These are phyloP conservation scores for Papilio polyxenes DNA, from an alignment of 1,140 invertebrate species.

Conservation along the genomic window DNA sequence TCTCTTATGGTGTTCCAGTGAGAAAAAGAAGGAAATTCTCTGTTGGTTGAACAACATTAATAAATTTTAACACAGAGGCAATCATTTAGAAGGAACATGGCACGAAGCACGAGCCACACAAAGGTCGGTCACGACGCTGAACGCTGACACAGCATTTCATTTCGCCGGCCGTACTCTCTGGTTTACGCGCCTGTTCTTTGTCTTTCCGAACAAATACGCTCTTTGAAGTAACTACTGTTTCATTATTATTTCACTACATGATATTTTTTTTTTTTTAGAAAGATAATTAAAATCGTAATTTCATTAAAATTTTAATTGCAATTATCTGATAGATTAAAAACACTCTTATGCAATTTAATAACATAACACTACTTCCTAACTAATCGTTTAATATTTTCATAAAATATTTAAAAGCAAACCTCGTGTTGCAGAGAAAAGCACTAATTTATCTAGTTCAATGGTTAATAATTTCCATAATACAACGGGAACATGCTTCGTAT, in stretches of 20 bases:
- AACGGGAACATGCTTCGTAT: slow-evolving; percentile 37
- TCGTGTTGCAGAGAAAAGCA: background rate
- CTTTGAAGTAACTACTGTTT: slow-evolving; percentile 59
- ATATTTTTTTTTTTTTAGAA: slow-evolving; percentile 37
- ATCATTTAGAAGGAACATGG: slow-evolving; percentile 59
- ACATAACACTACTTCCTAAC: background rate
- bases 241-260: slow-evolving; percentile 52
- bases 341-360: background rate
- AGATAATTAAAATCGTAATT: background rate
- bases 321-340: background rate
- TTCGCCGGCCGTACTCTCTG: slow-evolving; percentile 63
- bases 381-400: background rate
- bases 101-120: slow-evolving; percentile 49
- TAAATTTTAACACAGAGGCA: slow-evolving; percentile 68
- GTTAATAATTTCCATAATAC: background rate
- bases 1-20: too few species aligned
- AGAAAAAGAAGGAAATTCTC: slow-evolving; percentile 35
- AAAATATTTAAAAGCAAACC: background rate
- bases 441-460: background rate
- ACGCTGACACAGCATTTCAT: slow-evolving; percentile 70
- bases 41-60: slow-evolving; percentile 64
- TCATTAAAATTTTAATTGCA: background rate
- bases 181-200: slow-evolving; percentile 59
- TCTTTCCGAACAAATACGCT: slow-evolving; percentile 64
- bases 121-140: slow-evolving; percentile 57